Evolutionary conservation across 2,797 vertebrate species (phyloP), one percentile per base, ranked within the genome.

Genomic region (Tinamus major): DNA sequence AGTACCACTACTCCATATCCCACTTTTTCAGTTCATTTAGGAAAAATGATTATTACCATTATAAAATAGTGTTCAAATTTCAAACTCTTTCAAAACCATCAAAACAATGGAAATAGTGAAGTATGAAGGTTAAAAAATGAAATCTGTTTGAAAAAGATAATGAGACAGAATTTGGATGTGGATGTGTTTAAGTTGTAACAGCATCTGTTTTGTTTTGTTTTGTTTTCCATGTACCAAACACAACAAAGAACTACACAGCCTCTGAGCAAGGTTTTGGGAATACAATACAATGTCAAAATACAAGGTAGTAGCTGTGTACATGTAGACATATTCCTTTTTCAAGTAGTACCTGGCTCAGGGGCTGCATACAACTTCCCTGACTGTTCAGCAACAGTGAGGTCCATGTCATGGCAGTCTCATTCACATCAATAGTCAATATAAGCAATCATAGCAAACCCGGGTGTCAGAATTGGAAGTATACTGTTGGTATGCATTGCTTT

Each of bases 151-250:
- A 85, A 76, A 75, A 24, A 79, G 20, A 62, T 58, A 85, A 26
- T 14, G 35, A 46, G 20, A 35, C 4, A 62, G 53, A 87, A 72
- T 14, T 41, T 48, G 12, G 13, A 53, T 61, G 10, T 13, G 70
- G 72, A 69, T 64, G 7, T 19, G 48, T 91, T 94, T 93, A 85
- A 88, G 69, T 51, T 74, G 17, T 58, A 93, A 89, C 42, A 86
- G 46, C 81, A 90, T 89, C 68, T 89, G 58, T 79, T 85, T 49
- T 49, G 24, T 46, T 46, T 35, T 10, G 5, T 11, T 9, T 71
- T 67, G 3, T 72, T 77, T 41, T 85, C 46, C 19, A 15, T 37
- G 29, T 53, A 31, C 20, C 27, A 29, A 53, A 23, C 39, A 19
- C 7, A 82, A 35, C 5, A 67, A 42, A 10, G 3, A 63, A 44